Conservation (phyloP, 2,797 vertebrate species). For the Passerculus sandwichensis region DNA sequence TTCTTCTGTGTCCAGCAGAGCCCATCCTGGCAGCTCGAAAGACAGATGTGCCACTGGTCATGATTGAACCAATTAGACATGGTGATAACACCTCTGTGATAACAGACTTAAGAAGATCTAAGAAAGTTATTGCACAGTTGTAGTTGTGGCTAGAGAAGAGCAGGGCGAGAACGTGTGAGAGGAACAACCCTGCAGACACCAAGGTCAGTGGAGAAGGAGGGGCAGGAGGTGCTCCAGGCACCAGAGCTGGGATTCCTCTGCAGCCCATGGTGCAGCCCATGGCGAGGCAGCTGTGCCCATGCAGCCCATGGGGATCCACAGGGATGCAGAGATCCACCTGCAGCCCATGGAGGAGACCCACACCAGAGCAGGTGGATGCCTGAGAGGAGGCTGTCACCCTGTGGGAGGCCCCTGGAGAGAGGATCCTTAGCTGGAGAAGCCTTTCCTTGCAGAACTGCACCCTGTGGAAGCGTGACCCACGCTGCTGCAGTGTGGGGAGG, state of each 20-base stretch:
- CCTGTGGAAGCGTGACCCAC: fast-evolving
- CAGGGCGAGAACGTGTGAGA: fast-evolving
- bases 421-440: background rate
- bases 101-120: background rate
- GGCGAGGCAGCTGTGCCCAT: background rate
- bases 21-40: background rate
- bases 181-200: background rate
- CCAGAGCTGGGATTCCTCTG: background rate
- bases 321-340: background rate
- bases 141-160: background rate
- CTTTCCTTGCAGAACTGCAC: background rate
- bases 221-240: background rate
- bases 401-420: background rate
- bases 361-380: background rate
- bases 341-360: background rate
- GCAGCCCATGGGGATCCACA: background rate
- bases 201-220: background rate
- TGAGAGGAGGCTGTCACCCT: background rate
- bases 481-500: background rate
- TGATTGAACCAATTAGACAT: background rate
- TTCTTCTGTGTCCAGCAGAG: background rate
- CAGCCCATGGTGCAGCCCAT: fast-evolving
- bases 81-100: background rate
- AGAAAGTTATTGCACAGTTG: background rate
- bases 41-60: background rate